A percentile compares a stretch with the other conserved stretches of the same genome.
Evolutionary conservation across 2,888 invertebrate species (phyloP).

Genomic region (Troides helena): DNA sequence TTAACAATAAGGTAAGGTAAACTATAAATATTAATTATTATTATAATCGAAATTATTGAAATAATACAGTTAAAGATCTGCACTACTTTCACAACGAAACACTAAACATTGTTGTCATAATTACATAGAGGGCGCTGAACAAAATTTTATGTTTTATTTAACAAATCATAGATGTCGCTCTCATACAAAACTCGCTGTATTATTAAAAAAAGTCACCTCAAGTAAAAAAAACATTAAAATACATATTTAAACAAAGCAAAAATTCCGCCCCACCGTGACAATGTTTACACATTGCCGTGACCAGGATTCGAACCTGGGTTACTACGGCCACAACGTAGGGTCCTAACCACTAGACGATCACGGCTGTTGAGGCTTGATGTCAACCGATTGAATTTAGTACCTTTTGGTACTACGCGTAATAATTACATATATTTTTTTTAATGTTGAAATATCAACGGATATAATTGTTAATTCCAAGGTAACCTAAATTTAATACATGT

Average conservation of each 20-base stretch:
- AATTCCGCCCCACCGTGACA: constrained; percentile 64
- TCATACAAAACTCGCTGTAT: background rate
- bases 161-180: constrained; percentile 12
- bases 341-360: constrained; percentile 88
- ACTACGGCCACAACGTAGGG: constrained; percentile 88
- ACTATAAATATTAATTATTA: too few species aligned
- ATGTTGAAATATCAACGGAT: too few species aligned
- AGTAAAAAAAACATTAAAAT: background rate
- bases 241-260: background rate
- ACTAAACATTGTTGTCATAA: background rate
- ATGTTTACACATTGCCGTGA: constrained; percentile 73
- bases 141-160: background rate
- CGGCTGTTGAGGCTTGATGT: constrained; percentile 70
- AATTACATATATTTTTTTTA: too few species aligned
- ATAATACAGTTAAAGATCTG: too few species aligned
- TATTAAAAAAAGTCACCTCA: background rate
- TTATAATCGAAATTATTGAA: too few species aligned
- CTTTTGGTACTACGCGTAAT: too few species aligned
- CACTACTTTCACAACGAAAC: background rate
- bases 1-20: too few species aligned
- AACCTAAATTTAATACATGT: too few species aligned
- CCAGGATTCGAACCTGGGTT: constrained; percentile 87
- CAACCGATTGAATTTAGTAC: too few species aligned
- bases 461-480: too few species aligned
- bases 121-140: constrained; percentile 26